Conservation (phyloP, 2,888 invertebrate genomes). For the Lepidochrysops patricia region DNA sequence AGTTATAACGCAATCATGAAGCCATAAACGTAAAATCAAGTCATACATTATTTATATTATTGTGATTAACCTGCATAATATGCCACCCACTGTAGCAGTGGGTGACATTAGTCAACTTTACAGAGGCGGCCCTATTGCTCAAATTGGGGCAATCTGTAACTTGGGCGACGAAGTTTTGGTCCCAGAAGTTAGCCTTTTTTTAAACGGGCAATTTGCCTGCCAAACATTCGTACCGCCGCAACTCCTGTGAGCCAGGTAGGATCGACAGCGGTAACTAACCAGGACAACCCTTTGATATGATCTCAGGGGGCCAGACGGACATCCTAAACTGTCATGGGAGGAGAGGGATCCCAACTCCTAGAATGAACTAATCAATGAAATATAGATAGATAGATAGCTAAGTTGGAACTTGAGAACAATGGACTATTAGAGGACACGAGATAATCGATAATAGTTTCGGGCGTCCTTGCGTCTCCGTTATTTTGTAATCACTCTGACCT, state of each 20-base stretch:
- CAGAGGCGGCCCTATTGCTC: slow-evolving; percentile 9
- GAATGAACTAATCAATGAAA: no score
- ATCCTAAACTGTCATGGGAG: no score
- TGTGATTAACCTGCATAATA: slow-evolving; percentile 6
- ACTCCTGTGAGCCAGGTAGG: no score
- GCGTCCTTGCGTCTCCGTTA: slow-evolving; percentile 20
- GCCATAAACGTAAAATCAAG: not conserved
- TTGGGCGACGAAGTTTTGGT: not conserved
- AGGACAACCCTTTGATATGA: no score
- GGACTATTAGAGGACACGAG: slow-evolving; percentile 6
- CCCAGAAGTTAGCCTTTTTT: no score
- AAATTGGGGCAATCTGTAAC: not conserved
- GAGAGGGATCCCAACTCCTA: no score
- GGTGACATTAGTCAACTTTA: not conserved
- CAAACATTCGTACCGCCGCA: no score
- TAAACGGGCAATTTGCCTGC: no score
- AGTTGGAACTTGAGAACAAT: not conserved
- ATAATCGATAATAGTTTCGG: slow-evolving; percentile 20
- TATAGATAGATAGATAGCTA: not conserved
- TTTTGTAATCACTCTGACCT: slow-evolving; percentile 27
- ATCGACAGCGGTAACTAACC: no score
- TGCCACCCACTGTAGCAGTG: slow-evolving; percentile 5
- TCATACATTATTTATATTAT: slow-evolving; percentile 10
- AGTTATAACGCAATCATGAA: not conserved
- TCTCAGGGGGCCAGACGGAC: no score